phyloP scores from a whole-genome alignment of 2,797 vertebrate genomes.

The Catostomus latipinnis region DNA sequence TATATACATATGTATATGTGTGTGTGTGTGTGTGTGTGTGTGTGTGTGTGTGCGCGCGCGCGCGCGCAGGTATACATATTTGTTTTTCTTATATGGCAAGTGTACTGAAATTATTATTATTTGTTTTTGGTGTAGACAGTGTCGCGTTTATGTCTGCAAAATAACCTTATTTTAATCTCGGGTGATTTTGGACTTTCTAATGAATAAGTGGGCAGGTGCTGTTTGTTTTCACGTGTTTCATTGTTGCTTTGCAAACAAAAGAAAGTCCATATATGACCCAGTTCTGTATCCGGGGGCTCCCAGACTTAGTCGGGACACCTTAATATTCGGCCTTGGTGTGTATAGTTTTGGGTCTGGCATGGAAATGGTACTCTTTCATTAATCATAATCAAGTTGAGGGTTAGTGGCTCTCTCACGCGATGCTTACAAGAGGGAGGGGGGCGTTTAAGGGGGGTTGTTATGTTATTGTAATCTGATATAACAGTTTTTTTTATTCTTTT shows the following conservation, averaged over 20 bases:
- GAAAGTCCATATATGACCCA: conserved; percentile 8
- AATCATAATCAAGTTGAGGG: conserved; percentile 80
- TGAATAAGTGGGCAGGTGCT: not conserved
- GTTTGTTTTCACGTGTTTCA: too few species aligned
- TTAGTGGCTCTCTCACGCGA: conserved; percentile 79
- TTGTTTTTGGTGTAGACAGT: not conserved
- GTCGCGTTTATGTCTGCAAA: not conserved
- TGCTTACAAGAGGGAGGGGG: conserved; percentile 75
- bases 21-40: not conserved
- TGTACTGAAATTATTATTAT: too few species aligned
- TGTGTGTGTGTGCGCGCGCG: too few species aligned
- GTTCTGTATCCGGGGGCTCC: conserved; percentile 10
- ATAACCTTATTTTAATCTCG: not conserved
- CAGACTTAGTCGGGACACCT: conserved; percentile 65
- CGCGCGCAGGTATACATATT: not conserved
- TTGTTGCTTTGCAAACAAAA: not conserved
- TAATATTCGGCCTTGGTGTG: conserved; percentile 67
- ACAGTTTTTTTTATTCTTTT: conserved; percentile 71
- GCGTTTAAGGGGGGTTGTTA: conserved; percentile 46
- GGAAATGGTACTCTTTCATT: conserved; percentile 75
- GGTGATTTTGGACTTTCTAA: not conserved
- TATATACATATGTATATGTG: not conserved
- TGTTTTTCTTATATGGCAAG: not conserved
- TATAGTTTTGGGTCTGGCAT: conserved; percentile 68
- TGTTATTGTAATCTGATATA: conserved; percentile 80